phyloP scores from a whole-genome alignment of 2,888 invertebrate species.

The Operophtera brumata region DNA sequence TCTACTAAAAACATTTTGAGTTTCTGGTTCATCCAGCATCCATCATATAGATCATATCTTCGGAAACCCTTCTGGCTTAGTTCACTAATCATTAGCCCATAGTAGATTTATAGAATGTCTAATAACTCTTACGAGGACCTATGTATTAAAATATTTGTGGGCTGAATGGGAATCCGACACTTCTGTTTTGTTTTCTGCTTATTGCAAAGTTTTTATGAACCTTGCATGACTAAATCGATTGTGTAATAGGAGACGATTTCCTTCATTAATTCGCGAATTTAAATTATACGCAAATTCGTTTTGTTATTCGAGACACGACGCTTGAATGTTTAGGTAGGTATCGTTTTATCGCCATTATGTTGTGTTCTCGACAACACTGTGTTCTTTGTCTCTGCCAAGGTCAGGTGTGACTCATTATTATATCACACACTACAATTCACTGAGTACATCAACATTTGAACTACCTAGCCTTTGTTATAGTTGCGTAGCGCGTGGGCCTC shows the following conservation, averaged over 20 bases:
- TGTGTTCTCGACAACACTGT: constrained; percentile 55
- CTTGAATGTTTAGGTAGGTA: constrained; percentile 54
- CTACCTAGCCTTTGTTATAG: background rate
- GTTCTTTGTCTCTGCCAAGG: constrained; percentile 76
- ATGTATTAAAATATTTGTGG: no score
- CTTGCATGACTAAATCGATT: constrained; percentile 16
- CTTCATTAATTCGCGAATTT: constrained; percentile 52
- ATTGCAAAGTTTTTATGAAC: background rate
- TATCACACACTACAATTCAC: no score
- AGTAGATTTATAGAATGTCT: no score
- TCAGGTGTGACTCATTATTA: constrained; percentile 44
- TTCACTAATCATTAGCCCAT: no score
- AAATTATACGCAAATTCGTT: constrained; percentile 39
- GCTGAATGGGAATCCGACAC: no score
- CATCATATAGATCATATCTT: no score
- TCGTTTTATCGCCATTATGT: constrained; percentile 62
- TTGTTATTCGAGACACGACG: constrained; percentile 56
- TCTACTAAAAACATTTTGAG: no score
- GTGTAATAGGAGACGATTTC: constrained; percentile 31
- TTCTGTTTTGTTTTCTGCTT: no score
- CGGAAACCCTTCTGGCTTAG: no score
- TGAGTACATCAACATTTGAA: constrained; percentile 15
- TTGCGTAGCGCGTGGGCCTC: background rate
- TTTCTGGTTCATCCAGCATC: no score
- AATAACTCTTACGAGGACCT: no score